These are phyloP conservation scores for Tinea pellionella DNA, from an alignment of 2,888 invertebrate species.

Conservation along the genomic window DNA sequence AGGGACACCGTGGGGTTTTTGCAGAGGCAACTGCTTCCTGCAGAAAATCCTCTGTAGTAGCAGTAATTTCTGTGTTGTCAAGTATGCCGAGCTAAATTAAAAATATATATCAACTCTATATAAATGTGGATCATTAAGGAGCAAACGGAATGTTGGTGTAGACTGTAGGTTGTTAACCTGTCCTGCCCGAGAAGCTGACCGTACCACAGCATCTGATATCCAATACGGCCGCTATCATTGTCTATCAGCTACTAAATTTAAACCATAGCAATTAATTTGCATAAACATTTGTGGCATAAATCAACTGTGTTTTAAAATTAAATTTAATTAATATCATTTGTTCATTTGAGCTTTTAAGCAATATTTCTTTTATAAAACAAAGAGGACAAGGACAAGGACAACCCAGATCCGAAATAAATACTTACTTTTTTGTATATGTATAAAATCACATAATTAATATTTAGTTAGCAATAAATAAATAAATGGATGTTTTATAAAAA, in stretches of 20 bases:
- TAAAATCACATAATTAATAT: too few relatives aligned
- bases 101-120: slow-evolving; percentile 32
- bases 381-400: too few relatives aligned
- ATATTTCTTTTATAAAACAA: too few relatives aligned
- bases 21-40: too few relatives aligned
- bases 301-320: neutral
- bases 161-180: slow-evolving; percentile 53
- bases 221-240: slow-evolving; percentile 48
- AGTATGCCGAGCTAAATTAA: too few relatives aligned
- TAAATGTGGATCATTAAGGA: slow-evolving; percentile 40
- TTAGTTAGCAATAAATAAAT: too few relatives aligned
- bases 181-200: slow-evolving; percentile 23
- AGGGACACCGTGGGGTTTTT: too few relatives aligned
- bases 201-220: slow-evolving; percentile 49
- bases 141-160: slow-evolving; percentile 51
- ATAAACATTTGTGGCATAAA: neutral
- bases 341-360: neutral
- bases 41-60: too few relatives aligned
- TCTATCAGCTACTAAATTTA: slow-evolving; percentile 40
- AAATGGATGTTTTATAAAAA: too few relatives aligned
- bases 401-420: too few relatives aligned
- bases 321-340: neutral
- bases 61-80: too few relatives aligned
- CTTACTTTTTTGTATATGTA: too few relatives aligned
- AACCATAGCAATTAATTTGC: neutral